Conservation (phyloP, 2,797 vertebrate species). For the Microctenopoma lineatum region DNA sequence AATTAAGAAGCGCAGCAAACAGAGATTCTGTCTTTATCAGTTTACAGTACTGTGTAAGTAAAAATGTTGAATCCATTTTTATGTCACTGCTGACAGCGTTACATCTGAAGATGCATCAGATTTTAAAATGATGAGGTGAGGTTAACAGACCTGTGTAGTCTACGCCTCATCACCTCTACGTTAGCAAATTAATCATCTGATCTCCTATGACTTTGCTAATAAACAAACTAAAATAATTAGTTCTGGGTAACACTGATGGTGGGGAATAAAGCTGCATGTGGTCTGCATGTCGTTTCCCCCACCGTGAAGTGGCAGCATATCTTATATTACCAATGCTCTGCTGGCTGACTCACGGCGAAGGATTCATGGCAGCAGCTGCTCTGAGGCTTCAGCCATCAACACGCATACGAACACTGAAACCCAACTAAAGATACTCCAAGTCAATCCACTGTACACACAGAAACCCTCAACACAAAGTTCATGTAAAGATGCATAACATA, state of each 20-base stretch:
- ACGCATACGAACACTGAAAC: slow-evolving; percentile 14
- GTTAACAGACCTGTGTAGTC: no score
- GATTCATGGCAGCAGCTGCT: slow-evolving; percentile 70
- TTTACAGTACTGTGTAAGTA: no score
- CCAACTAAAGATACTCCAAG: not conserved
- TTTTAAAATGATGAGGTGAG: no score
- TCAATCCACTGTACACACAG: not conserved
- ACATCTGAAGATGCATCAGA: no score
- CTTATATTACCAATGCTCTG: slow-evolving; percentile 55
- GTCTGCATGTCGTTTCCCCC: slow-evolving; percentile 39
- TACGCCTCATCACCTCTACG: no score
- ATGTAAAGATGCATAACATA: not conserved
- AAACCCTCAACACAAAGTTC: slow-evolving; percentile 3
- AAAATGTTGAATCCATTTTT: no score
- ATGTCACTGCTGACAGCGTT: no score
- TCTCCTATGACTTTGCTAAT: no score
- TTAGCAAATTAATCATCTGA: no score
- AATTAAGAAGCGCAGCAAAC: no score
- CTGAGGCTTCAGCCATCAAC: slow-evolving; percentile 23
- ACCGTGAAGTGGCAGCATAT: slow-evolving; percentile 32
- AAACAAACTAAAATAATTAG: slow-evolving; percentile 43
- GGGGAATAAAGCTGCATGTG: slow-evolving; percentile 28
- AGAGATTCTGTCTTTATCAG: no score
- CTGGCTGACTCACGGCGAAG: slow-evolving; percentile 44
- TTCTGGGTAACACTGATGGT: slow-evolving; percentile 14